Conservation (phyloP, 2,888 invertebrate species). For the Erebia palarica region DNA sequence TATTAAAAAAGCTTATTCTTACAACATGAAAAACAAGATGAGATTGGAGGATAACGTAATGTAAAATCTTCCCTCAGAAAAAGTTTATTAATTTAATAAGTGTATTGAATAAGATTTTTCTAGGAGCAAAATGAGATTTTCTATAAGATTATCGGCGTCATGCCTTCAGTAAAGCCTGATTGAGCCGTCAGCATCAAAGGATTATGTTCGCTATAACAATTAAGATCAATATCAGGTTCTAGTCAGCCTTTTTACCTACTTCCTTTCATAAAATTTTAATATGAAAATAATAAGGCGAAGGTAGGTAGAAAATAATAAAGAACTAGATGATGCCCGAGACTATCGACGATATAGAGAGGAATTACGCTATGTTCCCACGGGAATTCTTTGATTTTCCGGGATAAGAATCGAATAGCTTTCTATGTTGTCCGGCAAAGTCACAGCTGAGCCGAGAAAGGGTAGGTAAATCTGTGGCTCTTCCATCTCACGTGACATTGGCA, state of each 20-base stretch:
- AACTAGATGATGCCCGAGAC: no score
- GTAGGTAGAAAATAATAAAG: no score
- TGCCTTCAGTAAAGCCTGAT: conserved; percentile 29
- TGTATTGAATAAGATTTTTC: conserved; percentile 19
- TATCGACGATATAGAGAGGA: no score
- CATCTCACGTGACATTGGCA: no score
- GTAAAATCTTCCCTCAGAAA: background rate
- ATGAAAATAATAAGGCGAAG: background rate
- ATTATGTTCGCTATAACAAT: conserved; percentile 26
- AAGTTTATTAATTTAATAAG: conserved; percentile 1
- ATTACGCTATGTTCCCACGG: no score
- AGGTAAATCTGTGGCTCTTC: no score
- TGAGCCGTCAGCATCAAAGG: conserved; percentile 22
- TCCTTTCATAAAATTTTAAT: conserved; percentile 14
- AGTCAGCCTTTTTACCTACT: conserved; percentile 7
- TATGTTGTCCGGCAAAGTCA: no score
- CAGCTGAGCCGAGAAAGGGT: no score
- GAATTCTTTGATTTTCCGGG: no score
- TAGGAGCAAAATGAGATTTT: conserved; percentile 20
- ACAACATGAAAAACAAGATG: background rate
- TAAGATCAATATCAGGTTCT: conserved; percentile 20
- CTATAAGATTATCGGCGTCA: conserved; percentile 27
- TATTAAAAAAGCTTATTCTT: background rate
- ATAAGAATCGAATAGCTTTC: no score
- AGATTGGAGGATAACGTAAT: background rate